A percentile compares a stretch with the other conserved stretches of the same genome.
phyloP scores from a whole-genome alignment of 2,888 invertebrate species.

The Galerucella nymphaeae region DNA sequence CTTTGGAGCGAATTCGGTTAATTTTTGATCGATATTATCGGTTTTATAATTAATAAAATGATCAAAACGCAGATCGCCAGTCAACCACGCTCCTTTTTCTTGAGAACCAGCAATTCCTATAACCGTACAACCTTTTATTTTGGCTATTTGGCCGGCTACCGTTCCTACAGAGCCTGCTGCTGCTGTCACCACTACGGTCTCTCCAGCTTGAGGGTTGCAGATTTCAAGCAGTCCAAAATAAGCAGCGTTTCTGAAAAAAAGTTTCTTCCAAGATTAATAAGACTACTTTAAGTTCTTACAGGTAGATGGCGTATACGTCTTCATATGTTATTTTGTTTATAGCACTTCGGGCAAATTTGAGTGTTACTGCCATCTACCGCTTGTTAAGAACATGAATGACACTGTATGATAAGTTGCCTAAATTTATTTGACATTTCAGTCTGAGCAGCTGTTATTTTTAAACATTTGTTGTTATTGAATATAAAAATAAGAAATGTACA shows the following conservation, averaged over 20 bases:
- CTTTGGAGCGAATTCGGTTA: slow-evolving; percentile 73
- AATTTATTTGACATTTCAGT: too few relatives aligned
- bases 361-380: too few relatives aligned
- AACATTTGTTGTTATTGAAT: not conserved
- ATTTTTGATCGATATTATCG: slow-evolving; percentile 66
- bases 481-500: slow-evolving; percentile 6
- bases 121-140: slow-evolving; percentile 75
- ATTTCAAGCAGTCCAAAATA: slow-evolving; percentile 80
- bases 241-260: slow-evolving; percentile 72
- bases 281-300: too few relatives aligned
- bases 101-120: slow-evolving; percentile 79
- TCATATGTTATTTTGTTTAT: too few relatives aligned
- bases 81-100: slow-evolving; percentile 74
- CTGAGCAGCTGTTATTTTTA: too few relatives aligned
- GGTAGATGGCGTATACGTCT: too few relatives aligned
- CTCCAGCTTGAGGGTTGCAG: slow-evolving; percentile 76
- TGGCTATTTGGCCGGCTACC: slow-evolving; percentile 82
- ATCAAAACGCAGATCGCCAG: slow-evolving; percentile 76
- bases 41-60: slow-evolving; percentile 79
- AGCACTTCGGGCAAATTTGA: too few relatives aligned
- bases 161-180: slow-evolving; percentile 85
- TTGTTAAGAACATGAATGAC: too few relatives aligned
- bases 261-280: not conserved
- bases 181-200: slow-evolving; percentile 77
- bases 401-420: too few relatives aligned